Conservation (phyloP, 2,888 invertebrate genomes). For the Amphipoea oculea region DNA sequence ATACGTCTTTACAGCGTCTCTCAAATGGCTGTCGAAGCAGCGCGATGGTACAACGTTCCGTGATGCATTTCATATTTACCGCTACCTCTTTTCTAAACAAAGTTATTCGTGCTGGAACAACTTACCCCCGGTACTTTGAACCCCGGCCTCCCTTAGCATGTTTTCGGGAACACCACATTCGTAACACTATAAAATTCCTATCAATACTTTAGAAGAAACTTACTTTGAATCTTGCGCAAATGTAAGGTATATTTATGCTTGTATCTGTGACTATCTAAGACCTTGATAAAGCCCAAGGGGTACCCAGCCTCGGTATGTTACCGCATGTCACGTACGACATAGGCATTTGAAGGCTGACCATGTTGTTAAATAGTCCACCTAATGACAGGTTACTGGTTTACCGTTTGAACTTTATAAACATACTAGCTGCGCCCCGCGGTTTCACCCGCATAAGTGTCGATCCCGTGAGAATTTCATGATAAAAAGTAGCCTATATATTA, state of each 20-base stretch:
- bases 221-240: neutral
- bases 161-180: too few species aligned
- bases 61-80: neutral
- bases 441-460: too few species aligned
- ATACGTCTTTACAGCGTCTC: neutral
- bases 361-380: slow-evolving; percentile 1
- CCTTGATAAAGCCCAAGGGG: slow-evolving; percentile 9
- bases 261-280: neutral
- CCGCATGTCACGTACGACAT: slow-evolving; percentile 21
- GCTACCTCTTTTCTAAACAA: neutral
- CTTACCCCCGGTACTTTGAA: neutral
- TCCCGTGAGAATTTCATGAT: too few species aligned
- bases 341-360: slow-evolving; percentile 40
- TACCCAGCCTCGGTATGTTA: slow-evolving; percentile 3
- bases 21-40: neutral
- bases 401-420: slow-evolving; percentile 12
- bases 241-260: neutral
- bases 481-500: too few species aligned
- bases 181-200: neutral
- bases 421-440: too few species aligned
- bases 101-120: neutral
- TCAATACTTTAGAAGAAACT: neutral
- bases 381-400: slow-evolving; percentile 18
- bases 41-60: neutral
- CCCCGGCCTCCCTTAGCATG: too few species aligned